Base-by-base conservation (phyloP, 2,797 vertebrate species). In the Manis crassicaudata region DNA sequence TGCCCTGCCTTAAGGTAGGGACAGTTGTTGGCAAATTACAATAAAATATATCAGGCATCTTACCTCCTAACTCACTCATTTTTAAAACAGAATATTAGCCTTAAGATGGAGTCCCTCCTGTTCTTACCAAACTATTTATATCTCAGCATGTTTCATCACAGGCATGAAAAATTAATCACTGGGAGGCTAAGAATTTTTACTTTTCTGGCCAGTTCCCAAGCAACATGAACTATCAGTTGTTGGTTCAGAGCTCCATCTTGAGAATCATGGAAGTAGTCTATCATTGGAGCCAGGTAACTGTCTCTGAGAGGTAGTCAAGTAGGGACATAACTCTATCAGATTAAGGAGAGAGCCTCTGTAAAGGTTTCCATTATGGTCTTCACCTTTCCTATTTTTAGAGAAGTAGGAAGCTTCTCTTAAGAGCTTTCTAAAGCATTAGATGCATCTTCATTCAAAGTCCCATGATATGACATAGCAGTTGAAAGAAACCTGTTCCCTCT, bases 391-490 rank as follows among this genome's bases (percentile, higher is more conserved):
- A 27, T 73, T 70, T 84, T 93, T 46, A 95, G 56, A 92, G 60
- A 85, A 35, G 10, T 18, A 60, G 5, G 29, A n/a, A 58, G 62
- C 14, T 70, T 52, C 50, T 88, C 73, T 82, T 80, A 56, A 50
- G 37, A 81, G 35, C 60, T 67, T 79, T 89, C 27, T 63, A 84
- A 77, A 52, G 54, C 8, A 84, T 87, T 68, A 62, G 50, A 23
- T 65, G 0, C 83, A 58, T 97, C 63, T 90, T 52, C 80, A 92
- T 93, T 97, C 90, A 56, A 97, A 93, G 90, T 52, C 25, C 67
- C 35, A 40, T 63, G 72, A 63, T 6, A 43, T 76, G 35, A 73
- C 21, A 12, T 50, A 43, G 17, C 13, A 54, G 67, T 29, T 40
- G 60, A 65, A 90, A 93, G 80, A 92, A 86, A 76, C 60, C 21